Percentiles rank a stretch among this genome's conserved stretches.
These are phyloP conservation scores for Origma solitaria DNA, from an alignment of 2,113 vertebrate species.

Conservation along the genomic window DNA sequence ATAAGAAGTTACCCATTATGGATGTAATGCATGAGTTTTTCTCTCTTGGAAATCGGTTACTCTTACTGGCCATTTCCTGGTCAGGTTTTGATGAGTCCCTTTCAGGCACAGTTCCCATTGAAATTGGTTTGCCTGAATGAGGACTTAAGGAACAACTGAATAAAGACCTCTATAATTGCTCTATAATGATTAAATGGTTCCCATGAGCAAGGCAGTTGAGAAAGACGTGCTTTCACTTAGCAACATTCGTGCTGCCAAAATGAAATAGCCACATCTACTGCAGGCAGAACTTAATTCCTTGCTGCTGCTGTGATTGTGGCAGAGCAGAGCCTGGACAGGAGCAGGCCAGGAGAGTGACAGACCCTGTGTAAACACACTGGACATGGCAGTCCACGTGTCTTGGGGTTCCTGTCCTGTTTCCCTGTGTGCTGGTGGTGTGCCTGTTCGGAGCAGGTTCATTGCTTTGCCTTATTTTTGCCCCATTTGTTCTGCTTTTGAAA, in stretches of 20 bases:
- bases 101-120: constrained; percentile 59
- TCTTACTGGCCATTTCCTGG: constrained; percentile 64
- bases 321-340: not conserved
- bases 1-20: constrained; percentile 53
- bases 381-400: rapidly evolving
- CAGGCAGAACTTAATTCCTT: not conserved
- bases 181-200: constrained; percentile 66
- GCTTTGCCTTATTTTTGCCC: not conserved
- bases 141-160: constrained; percentile 57
- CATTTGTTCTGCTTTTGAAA: not conserved
- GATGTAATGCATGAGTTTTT: constrained; percentile 61
- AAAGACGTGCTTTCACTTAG: constrained; percentile 63
- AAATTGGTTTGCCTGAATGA: constrained; percentile 64
- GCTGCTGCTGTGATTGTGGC: not conserved
- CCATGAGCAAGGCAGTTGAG: constrained; percentile 62
- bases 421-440: not conserved
- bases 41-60: constrained; percentile 59
- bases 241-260: constrained; percentile 33
- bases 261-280: constrained; percentile 38
- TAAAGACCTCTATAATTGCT: constrained; percentile 64
- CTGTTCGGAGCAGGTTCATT: not conserved
- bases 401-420: not conserved
- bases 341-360: not conserved
- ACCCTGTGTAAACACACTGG: not conserved
- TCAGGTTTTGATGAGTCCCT: constrained; percentile 63